These are phyloP conservation scores for Sussaba pulchella DNA, from an alignment of 2,888 invertebrate genomes.

Conservation along the genomic window DNA sequence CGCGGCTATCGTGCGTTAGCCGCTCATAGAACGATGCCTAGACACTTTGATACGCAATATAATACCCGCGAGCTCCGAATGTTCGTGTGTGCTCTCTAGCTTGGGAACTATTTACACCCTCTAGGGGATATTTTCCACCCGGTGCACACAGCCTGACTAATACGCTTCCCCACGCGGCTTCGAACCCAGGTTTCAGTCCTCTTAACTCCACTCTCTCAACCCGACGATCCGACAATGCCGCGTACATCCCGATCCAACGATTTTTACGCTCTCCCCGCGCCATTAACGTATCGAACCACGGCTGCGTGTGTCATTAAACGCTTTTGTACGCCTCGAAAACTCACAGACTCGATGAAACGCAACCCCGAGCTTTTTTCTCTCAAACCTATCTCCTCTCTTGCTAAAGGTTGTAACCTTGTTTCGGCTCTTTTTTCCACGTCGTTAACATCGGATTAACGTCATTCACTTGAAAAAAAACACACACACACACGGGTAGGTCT, in stretches of 20 bases:
- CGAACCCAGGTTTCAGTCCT: conserved; percentile 5
- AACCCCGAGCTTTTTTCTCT: conserved; percentile 32
- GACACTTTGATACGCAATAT: conserved; percentile 70
- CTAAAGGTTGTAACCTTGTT: not conserved
- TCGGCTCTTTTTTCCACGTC: conserved; percentile 2
- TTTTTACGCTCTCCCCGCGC: conserved; percentile 44
- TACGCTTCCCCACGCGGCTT: conserved; percentile 7
- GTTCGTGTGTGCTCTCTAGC: not conserved
- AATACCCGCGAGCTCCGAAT: conserved; percentile 19
- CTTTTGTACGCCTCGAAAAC: conserved; percentile 51
- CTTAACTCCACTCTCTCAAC: not conserved
- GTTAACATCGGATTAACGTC: conserved; percentile 26
- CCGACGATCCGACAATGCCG: conserved; percentile 38
- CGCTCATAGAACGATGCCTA: conserved; percentile 65
- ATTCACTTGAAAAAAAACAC: conserved; percentile 16
- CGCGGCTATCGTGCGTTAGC: conserved; percentile 65
- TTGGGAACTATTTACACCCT: not conserved
- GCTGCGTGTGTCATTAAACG: conserved; percentile 62
- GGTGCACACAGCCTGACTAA: conserved; percentile 8
- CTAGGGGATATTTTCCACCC: conserved; percentile 7
- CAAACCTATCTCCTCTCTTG: not conserved
- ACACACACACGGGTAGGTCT: too few species aligned
- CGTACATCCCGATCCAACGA: conserved; percentile 29
- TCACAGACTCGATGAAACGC: conserved; percentile 41
- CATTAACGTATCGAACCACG: conserved; percentile 51